A percentile compares a stretch with the other conserved stretches of the same genome.
These are phyloP conservation scores for Erpornis zantholeuca DNA, from an alignment of 2,113 vertebrate species.

Conservation along the genomic window DNA sequence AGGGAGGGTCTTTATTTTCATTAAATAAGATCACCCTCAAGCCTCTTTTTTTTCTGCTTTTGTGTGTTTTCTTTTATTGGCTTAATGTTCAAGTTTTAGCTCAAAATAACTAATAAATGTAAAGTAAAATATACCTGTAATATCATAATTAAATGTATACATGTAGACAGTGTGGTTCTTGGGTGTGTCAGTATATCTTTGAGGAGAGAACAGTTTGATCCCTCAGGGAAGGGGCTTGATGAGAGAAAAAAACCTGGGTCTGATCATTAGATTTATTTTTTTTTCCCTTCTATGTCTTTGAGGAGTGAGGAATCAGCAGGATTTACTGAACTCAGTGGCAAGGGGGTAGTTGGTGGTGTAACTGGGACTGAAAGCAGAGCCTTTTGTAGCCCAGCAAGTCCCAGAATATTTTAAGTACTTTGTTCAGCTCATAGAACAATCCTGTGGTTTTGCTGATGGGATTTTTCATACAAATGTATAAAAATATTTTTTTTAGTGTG, in stretches of 20 bases:
- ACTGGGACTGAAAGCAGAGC: fast-evolving
- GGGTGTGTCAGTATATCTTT: neutral
- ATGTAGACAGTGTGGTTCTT: neutral
- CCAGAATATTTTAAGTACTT: neutral
- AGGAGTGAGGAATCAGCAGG: neutral
- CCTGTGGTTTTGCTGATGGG: neutral
- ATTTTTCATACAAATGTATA: neutral
- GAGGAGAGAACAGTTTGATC: neutral
- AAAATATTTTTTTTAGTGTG: neutral
- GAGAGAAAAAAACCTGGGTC: neutral
- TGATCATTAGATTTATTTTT: neutral
- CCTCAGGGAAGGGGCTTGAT: neutral
- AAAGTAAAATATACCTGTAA: neutral
- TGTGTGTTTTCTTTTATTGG: neutral
- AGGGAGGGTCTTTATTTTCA: neutral
- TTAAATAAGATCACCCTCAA: neutral
- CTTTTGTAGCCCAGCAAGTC: neutral
- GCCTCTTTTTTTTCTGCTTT: neutral
- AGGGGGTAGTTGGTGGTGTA: neutral
- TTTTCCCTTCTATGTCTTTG: neutral
- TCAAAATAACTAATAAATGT: neutral
- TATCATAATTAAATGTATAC: neutral
- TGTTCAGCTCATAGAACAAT: neutral
- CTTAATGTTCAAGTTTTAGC: neutral
- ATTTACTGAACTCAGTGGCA: neutral